Percentiles rank a stretch among this genome's conserved stretches.
These are phyloP conservation scores for Heliconius hewitsoni DNA, from an alignment of 1,140 invertebrate genomes.

Conservation along the genomic window DNA sequence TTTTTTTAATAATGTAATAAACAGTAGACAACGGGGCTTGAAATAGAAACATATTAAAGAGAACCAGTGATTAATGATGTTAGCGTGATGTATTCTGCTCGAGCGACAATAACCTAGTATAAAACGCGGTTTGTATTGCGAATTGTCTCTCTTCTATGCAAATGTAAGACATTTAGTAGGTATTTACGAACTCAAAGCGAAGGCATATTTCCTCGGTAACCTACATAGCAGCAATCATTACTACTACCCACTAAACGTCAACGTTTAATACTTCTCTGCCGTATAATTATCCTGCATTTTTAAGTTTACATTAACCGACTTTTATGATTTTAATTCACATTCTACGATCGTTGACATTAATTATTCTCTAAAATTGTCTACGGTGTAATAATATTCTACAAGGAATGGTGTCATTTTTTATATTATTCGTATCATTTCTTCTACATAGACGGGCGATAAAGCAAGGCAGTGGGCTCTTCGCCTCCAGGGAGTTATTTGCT, in stretches of 20 bases:
- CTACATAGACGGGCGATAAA: conserved; percentile 54
- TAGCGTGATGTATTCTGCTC: conserved; percentile 56
- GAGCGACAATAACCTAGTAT: conserved; percentile 41
- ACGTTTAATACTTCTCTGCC: conserved; percentile 22
- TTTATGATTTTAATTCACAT: neutral
- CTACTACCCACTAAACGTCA: conserved; percentile 40
- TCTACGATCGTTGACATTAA: conserved; percentile 15
- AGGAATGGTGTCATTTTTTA: conserved; percentile 58
- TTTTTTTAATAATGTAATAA: conserved; percentile 47
- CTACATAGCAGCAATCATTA: conserved; percentile 56
- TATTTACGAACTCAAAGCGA: conserved; percentile 46
- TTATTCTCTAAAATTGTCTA: conserved; percentile 24
- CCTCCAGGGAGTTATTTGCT: conserved; percentile 79
- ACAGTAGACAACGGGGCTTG: conserved; percentile 60
- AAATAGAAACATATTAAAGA: conserved; percentile 76
- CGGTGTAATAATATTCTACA: conserved; percentile 43
- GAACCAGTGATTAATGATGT: conserved; percentile 73
- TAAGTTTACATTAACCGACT: conserved; percentile 11
- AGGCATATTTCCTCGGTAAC: conserved; percentile 53
- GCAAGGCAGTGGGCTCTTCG: conserved; percentile 74
- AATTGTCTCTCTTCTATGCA: conserved; percentile 57
- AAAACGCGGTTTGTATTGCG: conserved; percentile 43
- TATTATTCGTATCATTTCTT: conserved; percentile 68
- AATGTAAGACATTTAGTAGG: conserved; percentile 61
- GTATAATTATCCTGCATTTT: conserved; percentile 21